Base-by-base conservation (phyloP, 2,113 vertebrate genomes). In the Siniperca knerii region DNA sequence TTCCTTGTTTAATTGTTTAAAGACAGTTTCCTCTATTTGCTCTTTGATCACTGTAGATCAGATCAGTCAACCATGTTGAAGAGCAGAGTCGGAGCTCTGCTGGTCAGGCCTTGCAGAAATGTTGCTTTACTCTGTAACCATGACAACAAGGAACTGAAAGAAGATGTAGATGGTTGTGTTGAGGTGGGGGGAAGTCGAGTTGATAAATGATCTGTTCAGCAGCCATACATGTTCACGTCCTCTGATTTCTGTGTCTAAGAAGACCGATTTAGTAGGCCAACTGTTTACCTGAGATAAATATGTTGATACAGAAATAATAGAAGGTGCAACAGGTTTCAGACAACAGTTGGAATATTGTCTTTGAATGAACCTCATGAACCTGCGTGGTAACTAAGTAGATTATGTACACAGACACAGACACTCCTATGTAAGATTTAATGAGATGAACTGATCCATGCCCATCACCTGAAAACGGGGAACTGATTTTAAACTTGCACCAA, bases 101-200 rank as follows among this genome's bases (percentile, higher is more conserved):
- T 89, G 83, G 66, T 93, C 85, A 82, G 93, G 90, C 91, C 93
- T 93, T 77, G 90, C 90, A 93, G 92, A 83, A 66, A 91, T 93
- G 88, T 93, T 91, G 92, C 93, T 94, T 95, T 90, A 88, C 90
- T 93, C 91, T 82, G 92, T 95, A 93, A 93, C 93, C 93, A 93
- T 95, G 94, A 94, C 93, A 95, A 95, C 93, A 93, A 90, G 91
- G 76, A 93, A 92, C 87, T 90, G 86, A 91, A 91, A 88, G 89
- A 88, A 92, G 85, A 92, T 87, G 89, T 90, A 91, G 89, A 89
- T 91, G 90, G 82, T 90, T 81, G 83, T 79, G 86, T 81, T 72
- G 85, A 88, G 88, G 88, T 86, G 88, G 87, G 87, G 83, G 81
- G 84, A 5, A 64, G 89, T 87, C 33, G 70, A 87, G 86, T 85